Evolutionary conservation across 2,888 invertebrate genomes (phyloP), one percentile per base, ranked within the genome.

Genomic region (Mechanitis mazaeus): DNA sequence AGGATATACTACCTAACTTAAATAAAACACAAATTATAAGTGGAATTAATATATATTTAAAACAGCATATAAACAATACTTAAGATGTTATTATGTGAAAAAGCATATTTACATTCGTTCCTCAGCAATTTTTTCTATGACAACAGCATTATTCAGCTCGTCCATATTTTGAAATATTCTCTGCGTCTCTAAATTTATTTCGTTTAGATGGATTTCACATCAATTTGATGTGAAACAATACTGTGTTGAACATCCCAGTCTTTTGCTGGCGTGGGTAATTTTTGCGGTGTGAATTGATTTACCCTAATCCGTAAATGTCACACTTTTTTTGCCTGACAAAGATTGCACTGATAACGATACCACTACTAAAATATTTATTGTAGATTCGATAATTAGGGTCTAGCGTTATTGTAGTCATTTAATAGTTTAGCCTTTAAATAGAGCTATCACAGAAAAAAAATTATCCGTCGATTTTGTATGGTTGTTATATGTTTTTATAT

Each of bases 221-320:
- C 80, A 82, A 83, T 82, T 84, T 81, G 74, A 73, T 73, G 73
- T 71, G 78, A 81, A 84, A 84, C 83, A 86, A 82, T 83, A 75
- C 75, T 75, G 64, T 64, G 70, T 68, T 69, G 54, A 47, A 57
- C 61, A 73, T 69, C 71, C 71, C 69, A 69, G 62, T 64, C 63
- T 63, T 60, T 45, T 74, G 77, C 76, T 84, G 85, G 87, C 85
- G 80, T 74, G 83, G 84, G 86, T 83, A 75, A 75, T 81, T 84
- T 85, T 84, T 81, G 80, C 78, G 72, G 74, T 75, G 73, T 70
- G 79, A 83, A 85, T 84, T 84, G 84, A 85, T 85, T 85, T 81
- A 82, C 85, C 84, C 86, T 85, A 81, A 85, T 86, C 84, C 80
- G 81, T 83, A 80, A 80, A 82, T 80, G 84, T 84, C 84, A 83